Percentiles rank a stretch among this genome's conserved stretches.
These are phyloP conservation scores for Subanguina moxae DNA, from an alignment of 1,140 invertebrate genomes.

Conservation along the genomic window DNA sequence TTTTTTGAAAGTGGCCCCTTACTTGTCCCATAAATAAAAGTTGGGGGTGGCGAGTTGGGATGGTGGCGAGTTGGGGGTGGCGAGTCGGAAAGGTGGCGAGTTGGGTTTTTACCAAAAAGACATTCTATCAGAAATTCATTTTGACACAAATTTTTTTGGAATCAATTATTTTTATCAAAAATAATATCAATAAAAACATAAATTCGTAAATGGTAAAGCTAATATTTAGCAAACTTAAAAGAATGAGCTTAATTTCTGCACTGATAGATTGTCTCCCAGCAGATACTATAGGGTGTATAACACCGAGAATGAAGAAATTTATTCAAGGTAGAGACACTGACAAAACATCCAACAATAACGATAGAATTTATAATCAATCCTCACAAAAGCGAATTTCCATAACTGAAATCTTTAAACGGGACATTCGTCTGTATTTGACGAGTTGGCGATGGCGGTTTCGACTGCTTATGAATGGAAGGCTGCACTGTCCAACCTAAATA, in stretches of 20 bases:
- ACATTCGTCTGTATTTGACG: slow-evolving; percentile 37
- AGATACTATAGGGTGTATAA: not conserved
- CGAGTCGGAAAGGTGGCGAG: too few species aligned
- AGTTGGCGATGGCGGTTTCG: slow-evolving; percentile 27
- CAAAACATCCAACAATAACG: not conserved
- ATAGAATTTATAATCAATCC: slow-evolving; percentile 7
- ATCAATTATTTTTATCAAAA: too few species aligned
- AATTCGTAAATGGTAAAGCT: too few species aligned
- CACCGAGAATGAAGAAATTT: not conserved
- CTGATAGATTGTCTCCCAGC: not conserved
- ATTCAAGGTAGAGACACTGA: not conserved
- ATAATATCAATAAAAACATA: too few species aligned
- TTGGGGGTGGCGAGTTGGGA: too few species aligned
- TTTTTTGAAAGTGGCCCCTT: too few species aligned
- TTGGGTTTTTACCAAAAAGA: too few species aligned
- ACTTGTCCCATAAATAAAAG: too few species aligned
- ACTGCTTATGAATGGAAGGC: slow-evolving; percentile 25
- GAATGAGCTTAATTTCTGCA: not conserved
- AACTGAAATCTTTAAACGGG: slow-evolving; percentile 47
- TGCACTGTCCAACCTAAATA: slow-evolving; percentile 29
- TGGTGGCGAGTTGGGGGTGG: too few species aligned
- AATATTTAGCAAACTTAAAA: not conserved
- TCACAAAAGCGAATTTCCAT: slow-evolving; percentile 21
- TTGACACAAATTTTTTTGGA: too few species aligned
- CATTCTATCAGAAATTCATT: too few species aligned